These are phyloP conservation scores for Myiotriccus ornatus DNA, from an alignment of 2,797 vertebrate genomes.

Conservation along the genomic window DNA sequence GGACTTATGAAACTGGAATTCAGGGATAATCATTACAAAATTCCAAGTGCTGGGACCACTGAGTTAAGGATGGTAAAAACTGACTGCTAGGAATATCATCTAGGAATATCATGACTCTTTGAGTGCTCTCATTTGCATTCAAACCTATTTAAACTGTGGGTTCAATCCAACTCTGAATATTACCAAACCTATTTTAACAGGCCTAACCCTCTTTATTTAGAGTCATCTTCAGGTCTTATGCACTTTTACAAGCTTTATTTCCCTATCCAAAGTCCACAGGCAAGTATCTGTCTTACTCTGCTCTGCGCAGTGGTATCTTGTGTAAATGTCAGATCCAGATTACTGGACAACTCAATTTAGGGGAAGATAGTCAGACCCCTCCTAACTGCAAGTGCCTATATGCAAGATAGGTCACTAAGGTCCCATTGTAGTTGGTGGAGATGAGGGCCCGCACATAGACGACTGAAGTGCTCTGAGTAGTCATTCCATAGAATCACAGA, in stretches of 20 bases:
- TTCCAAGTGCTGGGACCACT: background rate
- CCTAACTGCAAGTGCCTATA: background rate
- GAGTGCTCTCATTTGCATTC: background rate
- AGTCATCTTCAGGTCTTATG: background rate
- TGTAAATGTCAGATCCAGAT: background rate
- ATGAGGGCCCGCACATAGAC: background rate
- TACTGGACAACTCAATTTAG: background rate
- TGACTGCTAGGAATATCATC: background rate
- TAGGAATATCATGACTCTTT: background rate
- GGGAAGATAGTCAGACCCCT: background rate
- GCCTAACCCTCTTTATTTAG: background rate
- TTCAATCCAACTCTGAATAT: background rate
- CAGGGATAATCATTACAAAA: background rate
- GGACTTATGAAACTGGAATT: constrained; percentile 8
- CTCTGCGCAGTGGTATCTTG: background rate
- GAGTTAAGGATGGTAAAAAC: background rate
- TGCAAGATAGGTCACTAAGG: background rate
- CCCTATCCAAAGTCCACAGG: background rate
- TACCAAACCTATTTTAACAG: background rate
- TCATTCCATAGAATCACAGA: background rate
- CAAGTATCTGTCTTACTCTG: background rate
- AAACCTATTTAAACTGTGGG: background rate
- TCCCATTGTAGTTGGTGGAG: background rate
- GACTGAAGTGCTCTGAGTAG: background rate
- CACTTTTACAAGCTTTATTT: background rate